These are phyloP conservation scores for Oryzias melastigma DNA, from an alignment of 2,113 vertebrate species.

Conservation along the genomic window DNA sequence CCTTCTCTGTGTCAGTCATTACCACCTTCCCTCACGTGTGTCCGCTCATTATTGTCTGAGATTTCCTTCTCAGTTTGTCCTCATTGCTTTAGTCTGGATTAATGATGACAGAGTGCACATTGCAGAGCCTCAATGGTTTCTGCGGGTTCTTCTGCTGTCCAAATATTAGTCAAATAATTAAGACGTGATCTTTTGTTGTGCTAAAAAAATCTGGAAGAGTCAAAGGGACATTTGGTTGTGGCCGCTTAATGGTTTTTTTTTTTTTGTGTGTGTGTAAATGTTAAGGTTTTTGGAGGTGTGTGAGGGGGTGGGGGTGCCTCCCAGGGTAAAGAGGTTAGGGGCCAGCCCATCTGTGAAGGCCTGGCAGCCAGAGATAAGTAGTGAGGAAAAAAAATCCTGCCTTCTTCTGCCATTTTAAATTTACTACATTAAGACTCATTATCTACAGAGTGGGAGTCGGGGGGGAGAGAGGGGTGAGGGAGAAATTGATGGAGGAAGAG, in stretches of 20 bases:
- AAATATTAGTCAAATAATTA: constrained; percentile 14
- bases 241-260: constrained; percentile 12
- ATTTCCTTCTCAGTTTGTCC: not conserved
- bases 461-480: constrained; percentile 8
- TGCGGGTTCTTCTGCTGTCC: not conserved
- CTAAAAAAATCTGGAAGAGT: constrained; percentile 1
- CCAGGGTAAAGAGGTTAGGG: constrained; percentile 55
- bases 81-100: not conserved
- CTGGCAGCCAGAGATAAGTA: constrained; percentile 72
- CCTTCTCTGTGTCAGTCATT: not conserved
- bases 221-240: constrained; percentile 32
- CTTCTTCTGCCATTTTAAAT: constrained; percentile 63
- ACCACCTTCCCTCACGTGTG: not conserved
- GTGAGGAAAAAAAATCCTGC: constrained; percentile 37
- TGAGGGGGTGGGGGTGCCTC: constrained; percentile 1
- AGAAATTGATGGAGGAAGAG: constrained; percentile 12
- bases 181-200: constrained; percentile 2
- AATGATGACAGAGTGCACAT: not conserved
- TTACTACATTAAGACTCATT: constrained; percentile 72
- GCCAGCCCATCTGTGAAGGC: constrained; percentile 58
- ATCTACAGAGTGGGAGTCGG: constrained; percentile 47
- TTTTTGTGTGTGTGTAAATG: not conserved
- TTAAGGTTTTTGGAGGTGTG: constrained; percentile 24
- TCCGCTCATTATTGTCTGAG: constrained; percentile 1
- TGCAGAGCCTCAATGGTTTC: not conserved